Conservation (phyloP, 2,888 invertebrate species). For the Chrysolina oricalcia region DNA sequence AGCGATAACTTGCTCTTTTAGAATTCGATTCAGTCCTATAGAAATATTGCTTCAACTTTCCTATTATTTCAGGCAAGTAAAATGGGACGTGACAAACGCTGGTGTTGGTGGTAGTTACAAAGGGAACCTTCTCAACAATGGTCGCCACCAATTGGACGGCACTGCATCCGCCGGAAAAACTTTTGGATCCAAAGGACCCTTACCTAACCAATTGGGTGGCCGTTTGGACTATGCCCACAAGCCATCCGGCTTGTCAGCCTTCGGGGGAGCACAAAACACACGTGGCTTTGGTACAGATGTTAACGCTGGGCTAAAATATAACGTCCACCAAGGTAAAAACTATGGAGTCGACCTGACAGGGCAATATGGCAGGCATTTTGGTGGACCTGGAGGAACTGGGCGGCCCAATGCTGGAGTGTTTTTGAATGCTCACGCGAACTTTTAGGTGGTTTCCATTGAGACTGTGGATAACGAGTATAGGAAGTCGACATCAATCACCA, state of each 20-base stretch:
- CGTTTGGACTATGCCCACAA: conserved; percentile 58
- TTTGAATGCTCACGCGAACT: conserved; percentile 37
- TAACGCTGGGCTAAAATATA: conserved; percentile 55
- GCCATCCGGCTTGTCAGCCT: conserved; percentile 57
- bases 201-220: conserved; percentile 58
- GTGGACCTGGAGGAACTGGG: conserved; percentile 57
- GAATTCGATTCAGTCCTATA: not conserved
- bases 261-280: conserved; percentile 55
- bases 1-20: not conserved
- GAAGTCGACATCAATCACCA: too few species aligned
- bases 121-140: conserved; percentile 56
- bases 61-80: conserved; percentile 32
- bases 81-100: conserved; percentile 38
- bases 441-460: conserved; percentile 4
- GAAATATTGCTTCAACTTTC: not conserved
- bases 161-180: conserved; percentile 56
- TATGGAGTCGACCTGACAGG: conserved; percentile 56
- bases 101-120: conserved; percentile 48
- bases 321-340: conserved; percentile 52
- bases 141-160: conserved; percentile 56
- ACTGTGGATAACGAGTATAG: too few species aligned
- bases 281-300: conserved; percentile 59
- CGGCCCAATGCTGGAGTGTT: conserved; percentile 51
- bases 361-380: conserved; percentile 57
- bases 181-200: conserved; percentile 52